Evolutionary conservation across 2,888 invertebrate genomes (phyloP).

Genomic region (Linyphia triangularis): DNA sequence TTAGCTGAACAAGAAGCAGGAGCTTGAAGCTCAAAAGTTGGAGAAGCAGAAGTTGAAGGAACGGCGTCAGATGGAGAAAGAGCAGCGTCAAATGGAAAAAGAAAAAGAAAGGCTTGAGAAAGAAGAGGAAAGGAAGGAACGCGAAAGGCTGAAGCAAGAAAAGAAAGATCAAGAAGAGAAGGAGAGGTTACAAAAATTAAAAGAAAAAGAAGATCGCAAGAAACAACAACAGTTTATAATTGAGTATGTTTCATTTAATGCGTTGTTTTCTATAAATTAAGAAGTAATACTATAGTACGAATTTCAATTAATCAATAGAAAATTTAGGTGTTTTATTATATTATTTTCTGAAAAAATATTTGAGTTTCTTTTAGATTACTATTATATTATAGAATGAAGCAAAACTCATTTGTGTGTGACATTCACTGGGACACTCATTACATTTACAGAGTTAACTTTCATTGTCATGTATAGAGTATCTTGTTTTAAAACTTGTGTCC

Average conservation of each 20-base stretch:
- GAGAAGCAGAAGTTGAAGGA: slow-evolving; percentile 11
- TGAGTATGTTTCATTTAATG: slow-evolving; percentile 52
- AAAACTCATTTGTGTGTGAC: too few species aligned
- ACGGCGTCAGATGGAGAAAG: slow-evolving; percentile 29
- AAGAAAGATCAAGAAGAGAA: slow-evolving; percentile 73
- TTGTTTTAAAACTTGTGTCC: too few species aligned
- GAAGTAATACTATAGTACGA: too few species aligned
- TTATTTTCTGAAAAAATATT: too few species aligned
- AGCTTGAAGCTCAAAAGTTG: slow-evolving; percentile 36
- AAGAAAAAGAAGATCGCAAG: slow-evolving; percentile 60
- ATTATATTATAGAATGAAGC: too few species aligned
- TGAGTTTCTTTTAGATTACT: too few species aligned
- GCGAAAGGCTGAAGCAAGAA: slow-evolving; percentile 46
- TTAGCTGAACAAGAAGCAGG: slow-evolving; percentile 34
- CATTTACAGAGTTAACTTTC: too few species aligned
- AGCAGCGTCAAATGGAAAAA: slow-evolving; percentile 35
- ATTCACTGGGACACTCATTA: too few species aligned
- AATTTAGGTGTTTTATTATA: too few species aligned
- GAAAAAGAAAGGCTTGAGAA: slow-evolving; percentile 45
- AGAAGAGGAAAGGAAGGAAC: slow-evolving; percentile 67
- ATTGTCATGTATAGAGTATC: too few species aligned
- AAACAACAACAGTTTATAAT: slow-evolving; percentile 14
- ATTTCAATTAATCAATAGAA: too few species aligned
- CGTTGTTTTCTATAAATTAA: too few species aligned
- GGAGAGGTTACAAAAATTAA: slow-evolving; percentile 56